A percentile compares a stretch with the other conserved stretches of the same genome.
These are phyloP conservation scores for Glossophaga mutica DNA, from an alignment of 2,797 vertebrate species.

Conservation along the genomic window DNA sequence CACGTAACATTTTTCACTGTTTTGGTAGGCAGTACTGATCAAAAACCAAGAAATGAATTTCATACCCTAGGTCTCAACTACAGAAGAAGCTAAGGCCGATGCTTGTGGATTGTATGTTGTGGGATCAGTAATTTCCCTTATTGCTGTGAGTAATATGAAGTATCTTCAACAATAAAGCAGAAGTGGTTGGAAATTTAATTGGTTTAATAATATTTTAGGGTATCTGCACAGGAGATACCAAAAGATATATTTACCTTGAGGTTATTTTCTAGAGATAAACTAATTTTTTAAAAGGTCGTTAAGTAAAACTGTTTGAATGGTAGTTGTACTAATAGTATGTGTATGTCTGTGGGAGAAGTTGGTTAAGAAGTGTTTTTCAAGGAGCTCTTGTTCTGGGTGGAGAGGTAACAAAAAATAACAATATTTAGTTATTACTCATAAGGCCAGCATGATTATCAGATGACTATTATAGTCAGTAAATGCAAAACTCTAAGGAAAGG, in stretches of 20 bases:
- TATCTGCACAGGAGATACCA: neutral
- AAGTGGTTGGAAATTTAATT: conserved; percentile 6
- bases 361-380: neutral
- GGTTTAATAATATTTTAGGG: neutral
- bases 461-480: neutral
- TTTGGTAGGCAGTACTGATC: conserved; percentile 44
- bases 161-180: neutral
- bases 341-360: neutral
- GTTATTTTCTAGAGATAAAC: conserved; percentile 12
- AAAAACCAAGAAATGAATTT: conserved; percentile 12
- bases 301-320: conserved; percentile 6
- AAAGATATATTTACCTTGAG: neutral
- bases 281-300: neutral
- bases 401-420: neutral
- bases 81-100: neutral
- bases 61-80: conserved; percentile 11
- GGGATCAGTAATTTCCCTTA: neutral
- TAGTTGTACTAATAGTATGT: neutral
- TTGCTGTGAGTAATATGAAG: neutral
- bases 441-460: neutral
- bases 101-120: conserved; percentile 13
- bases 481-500: neutral
- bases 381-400: neutral
- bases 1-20: neutral
- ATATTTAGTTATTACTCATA: neutral